Conservation (phyloP, 2,888 invertebrate genomes). For the Gastracanthus pulcherrimus region DNA sequence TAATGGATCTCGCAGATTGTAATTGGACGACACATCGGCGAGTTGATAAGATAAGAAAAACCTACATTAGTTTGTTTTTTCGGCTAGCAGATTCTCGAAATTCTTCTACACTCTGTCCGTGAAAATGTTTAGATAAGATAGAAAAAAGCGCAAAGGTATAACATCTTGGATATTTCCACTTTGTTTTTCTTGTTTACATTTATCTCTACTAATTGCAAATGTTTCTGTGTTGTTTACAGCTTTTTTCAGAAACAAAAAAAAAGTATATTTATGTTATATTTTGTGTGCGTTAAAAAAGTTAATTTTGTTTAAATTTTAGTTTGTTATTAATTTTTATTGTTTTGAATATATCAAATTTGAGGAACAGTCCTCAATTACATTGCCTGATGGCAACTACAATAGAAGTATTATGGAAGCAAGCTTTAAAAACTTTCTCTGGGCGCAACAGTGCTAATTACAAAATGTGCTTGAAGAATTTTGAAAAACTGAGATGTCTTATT, state of each 20-base stretch:
- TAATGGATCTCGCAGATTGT: not conserved
- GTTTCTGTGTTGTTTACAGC: not conserved
- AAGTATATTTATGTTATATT: not conserved
- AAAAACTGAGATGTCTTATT: slow-evolving; percentile 82
- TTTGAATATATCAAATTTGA: not conserved
- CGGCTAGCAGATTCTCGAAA: not conserved
- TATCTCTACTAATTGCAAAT: not conserved
- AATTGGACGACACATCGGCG: not conserved
- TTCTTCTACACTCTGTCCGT: not conserved
- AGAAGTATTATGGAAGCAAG: slow-evolving; percentile 84
- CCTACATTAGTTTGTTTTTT: not conserved
- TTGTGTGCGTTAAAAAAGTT: not conserved
- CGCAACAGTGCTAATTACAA: slow-evolving; percentile 79
- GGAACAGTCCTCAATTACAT: not conserved
- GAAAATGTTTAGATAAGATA: not conserved
- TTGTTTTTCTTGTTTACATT: not conserved
- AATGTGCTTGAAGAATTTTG: slow-evolving; percentile 83
- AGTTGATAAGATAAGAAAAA: not conserved
- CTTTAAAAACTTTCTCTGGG: slow-evolving; percentile 85
- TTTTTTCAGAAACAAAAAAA: not conserved
- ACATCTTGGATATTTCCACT: not conserved
- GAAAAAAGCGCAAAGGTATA: not conserved
- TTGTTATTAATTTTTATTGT: not conserved
- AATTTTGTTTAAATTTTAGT: not conserved
- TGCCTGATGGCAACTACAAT: slow-evolving; percentile 80